Evolutionary conservation across 2,888 invertebrate genomes (phyloP), one percentile per base, ranked within the genome.

Genomic region (Chrysopilus asiliformis): DNA sequence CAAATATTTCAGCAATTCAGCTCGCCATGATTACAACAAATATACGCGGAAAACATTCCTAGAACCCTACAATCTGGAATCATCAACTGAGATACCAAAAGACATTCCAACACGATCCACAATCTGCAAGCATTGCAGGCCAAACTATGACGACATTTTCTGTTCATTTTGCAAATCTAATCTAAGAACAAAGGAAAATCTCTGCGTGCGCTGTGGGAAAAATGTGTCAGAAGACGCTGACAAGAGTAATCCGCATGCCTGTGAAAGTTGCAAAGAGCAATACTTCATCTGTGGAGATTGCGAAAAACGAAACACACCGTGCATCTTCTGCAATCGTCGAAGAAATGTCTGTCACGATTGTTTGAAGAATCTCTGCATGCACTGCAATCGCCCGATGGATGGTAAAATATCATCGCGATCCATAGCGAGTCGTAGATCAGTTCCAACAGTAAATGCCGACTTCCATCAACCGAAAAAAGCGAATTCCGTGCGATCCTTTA

Each of bases 1-100:
- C 36, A 58, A 59, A 46, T 62, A 60, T 44, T 62, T 62, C 32
- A 62, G 57, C 29, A 62, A 62, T 45, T 61, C 61, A 3, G 60
- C 58, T 3, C 53, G 52, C 43, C 55, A 58, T 38, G 55, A 56
- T 36, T 13, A 15, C 15, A 22, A 24, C 9, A 39, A 33, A 28
- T 34, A 38, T 15, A 26, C 22, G 7, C 33, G 27, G 9, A 17
- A 39, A 24, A 34, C 34, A 25, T 30, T 39, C 2, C 36, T 37
- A 12, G 37, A 42, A 30, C 28, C 33, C 8, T 27, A 32, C 12
- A 39, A 39, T 16, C 32, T 34, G 6, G 39, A 36, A 31, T 6
- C 10, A 10, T 5, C 29, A 22, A 12, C 20, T 10, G 3, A 14
- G 13, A 13, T 16, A 30, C 15, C 20, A 10, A 22, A 22, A 22